Percentiles rank a stretch among this genome's conserved stretches.
These are phyloP conservation scores for Frieseomelitta varia DNA, from an alignment of 1,140 invertebrate species.

Conservation along the genomic window DNA sequence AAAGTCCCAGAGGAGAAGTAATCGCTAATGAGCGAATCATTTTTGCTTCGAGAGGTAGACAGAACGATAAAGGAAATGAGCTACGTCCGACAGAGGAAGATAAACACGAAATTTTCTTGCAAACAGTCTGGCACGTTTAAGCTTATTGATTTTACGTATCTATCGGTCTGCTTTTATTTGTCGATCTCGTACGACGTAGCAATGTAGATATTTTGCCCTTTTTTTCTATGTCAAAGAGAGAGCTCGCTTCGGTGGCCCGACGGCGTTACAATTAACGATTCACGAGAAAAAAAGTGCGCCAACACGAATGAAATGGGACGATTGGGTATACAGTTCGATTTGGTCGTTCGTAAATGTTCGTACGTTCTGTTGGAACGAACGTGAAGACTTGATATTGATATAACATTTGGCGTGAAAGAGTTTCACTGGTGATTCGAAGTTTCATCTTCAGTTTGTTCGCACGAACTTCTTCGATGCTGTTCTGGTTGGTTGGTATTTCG, in stretches of 20 bases:
- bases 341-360: conserved; percentile 9
- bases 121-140: background rate
- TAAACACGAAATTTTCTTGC: background rate
- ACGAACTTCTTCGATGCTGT: background rate
- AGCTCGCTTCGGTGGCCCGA: background rate
- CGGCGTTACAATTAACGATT: conserved; percentile 16
- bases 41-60: background rate
- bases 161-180: conserved; percentile 11
- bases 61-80: too few species aligned
- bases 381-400: background rate
- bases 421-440: background rate
- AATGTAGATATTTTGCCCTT: background rate
- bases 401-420: background rate
- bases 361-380: background rate
- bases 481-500: background rate
- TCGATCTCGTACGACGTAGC: background rate
- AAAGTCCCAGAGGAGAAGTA: too few species aligned
- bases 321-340: background rate
- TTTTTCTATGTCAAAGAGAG: background rate
- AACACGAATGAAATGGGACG: too few species aligned
- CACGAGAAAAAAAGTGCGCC: background rate
- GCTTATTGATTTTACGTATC: background rate
- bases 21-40: background rate
- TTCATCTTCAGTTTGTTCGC: background rate
- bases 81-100: background rate